Evolutionary conservation across 2,888 invertebrate species (phyloP), one percentile per base, ranked within the genome.

Genomic region (Graphium colonna): DNA sequence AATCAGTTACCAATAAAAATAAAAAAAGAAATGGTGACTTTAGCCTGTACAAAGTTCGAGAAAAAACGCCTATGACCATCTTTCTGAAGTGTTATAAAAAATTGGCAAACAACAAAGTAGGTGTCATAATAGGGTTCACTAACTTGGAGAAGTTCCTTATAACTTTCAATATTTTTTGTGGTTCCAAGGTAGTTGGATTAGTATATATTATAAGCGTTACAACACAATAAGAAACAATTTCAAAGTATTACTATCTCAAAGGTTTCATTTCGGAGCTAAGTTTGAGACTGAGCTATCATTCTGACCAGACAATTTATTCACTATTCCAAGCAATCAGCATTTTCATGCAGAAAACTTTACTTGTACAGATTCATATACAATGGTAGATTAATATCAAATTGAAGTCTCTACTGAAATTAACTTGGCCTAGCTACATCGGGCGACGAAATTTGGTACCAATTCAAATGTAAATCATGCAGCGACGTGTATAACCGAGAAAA

Each of bases 241-340:
- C 79, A 76, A 76, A 82, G 60, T 89, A 88, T 75, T 88, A 87
- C 77, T 89, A 89, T 56, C 60, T 80, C 61, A 86, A 87, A 65
- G 84, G 82, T 39, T 90, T 79, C 31, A 78, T 89, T 52, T 71
- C 72, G 28, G 77, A 79, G 58, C 66, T 72, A 40, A 87, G 88
- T 59, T 64, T 88, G 53, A 73, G 79, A 60, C 75, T 84, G 51
- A 81, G 91, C 75, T 91, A 90, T 67, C 68, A 88, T 54, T 88
- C 90, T 46, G 90, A 91, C 69, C 89, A 83, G 76, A 79, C 83
- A 63, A 83, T 88, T 62, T 85, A 89, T 70, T 82, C 90, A n/a
- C 61, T 88, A 60, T 71, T 89, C 43, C 85, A 86, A 56, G 82
- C 84, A 48, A 64, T 68, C 56, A 65, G 60, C 85, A 87, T 55